Evolutionary conservation across 2,888 invertebrate species (phyloP), one percentile per base, ranked within the genome.

Genomic region (Labia minor): DNA sequence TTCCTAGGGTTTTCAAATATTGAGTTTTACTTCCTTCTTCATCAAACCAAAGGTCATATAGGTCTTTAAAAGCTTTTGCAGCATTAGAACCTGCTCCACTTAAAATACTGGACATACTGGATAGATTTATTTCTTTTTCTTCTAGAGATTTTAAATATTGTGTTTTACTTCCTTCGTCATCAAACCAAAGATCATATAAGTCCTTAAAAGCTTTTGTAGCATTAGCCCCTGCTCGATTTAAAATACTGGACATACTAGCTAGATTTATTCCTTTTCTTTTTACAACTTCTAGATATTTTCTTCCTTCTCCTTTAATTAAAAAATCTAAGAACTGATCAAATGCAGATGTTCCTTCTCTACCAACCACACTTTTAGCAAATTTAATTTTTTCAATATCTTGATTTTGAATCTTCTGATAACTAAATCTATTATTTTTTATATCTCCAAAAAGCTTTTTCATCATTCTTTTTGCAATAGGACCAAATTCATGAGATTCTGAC

Each of bases 261-360:
- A 72, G 70, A 68, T 70, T 72, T 68, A 70, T 72, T 68, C 70
- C 69, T 70, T 49, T 49, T 49, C 49, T 16, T 49, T 49, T 49
- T 16, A 49, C 2, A 49, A 49, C 4, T 49, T 49, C 49, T 49
- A 49, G 65, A 64, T 16, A 71, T 68, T 71, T 69, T 68, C 19
- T 72, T 68, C 72, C 72, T 71, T 74, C 71, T 70, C 71, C 74
- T 72, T 19, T 69, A 72, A 72, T 73, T 73, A 75, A 73, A 74
- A 74, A 74, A 72, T 69, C 69, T 72, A 75, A 73, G 71, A 75
- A 75, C 70, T 73, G 71, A 73, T 74, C 68, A 74, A 74, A 75
- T 72, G 66, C 66, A 70, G 74, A 72, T 73, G 70, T 74, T 67
- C 73, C 74, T 67, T 75, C 72, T 73, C 66, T 73, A 72, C 75